Evolutionary conservation across 2,113 vertebrate species (phyloP).

Genomic region (Lepus europaeus): DNA sequence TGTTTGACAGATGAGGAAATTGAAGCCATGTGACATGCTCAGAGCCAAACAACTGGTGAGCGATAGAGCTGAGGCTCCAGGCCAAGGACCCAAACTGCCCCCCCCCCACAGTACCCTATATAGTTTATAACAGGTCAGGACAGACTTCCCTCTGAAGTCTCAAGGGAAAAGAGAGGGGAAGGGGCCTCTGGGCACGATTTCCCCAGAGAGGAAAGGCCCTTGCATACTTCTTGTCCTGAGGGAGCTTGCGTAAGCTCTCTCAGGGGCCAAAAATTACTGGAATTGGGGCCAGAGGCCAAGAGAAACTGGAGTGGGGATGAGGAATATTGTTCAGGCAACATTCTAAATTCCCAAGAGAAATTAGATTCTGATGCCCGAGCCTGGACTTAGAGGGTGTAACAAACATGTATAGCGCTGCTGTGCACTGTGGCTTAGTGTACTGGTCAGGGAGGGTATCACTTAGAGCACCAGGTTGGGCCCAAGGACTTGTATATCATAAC

Average conservation of each 20-base stretch:
- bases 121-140: not conserved
- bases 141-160: conserved; percentile 29
- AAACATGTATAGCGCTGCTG: not conserved
- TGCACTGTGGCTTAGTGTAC: not conserved
- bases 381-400: not conserved
- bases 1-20: conserved; percentile 48
- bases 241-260: conserved; percentile 43
- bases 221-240: conserved; percentile 61
- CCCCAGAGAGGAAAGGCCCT: conserved; percentile 31
- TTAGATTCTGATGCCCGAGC: conserved; percentile 43
- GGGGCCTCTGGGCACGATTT: conserved; percentile 31
- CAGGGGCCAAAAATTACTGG: conserved; percentile 56
- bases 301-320: conserved; percentile 52
- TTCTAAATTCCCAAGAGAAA: conserved; percentile 39
- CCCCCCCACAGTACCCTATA: not conserved
- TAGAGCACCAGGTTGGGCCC: not conserved
- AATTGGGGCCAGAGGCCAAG: conserved; percentile 59
- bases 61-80: not conserved
- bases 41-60: conserved; percentile 41
- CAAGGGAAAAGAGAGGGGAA: conserved; percentile 2
- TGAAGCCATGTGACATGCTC: not conserved
- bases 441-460: not conserved
- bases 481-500: not conserved
- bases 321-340: conserved; percentile 45
- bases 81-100: not conserved